Conservation (phyloP, 2,797 vertebrate species). For the Atherinosoma microstoma region DNA sequence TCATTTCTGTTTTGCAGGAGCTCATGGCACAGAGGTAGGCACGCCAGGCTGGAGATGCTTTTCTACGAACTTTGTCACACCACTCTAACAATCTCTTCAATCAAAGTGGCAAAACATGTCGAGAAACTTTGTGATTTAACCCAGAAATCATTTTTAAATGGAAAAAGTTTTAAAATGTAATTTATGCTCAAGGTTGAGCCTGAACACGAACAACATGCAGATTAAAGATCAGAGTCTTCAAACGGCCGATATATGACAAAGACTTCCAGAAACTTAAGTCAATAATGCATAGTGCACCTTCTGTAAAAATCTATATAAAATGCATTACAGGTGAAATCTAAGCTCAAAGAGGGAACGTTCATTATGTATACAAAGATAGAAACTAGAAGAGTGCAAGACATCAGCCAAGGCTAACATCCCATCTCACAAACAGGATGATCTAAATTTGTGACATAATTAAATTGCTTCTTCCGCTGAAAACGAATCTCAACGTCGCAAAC, state of each 20-base stretch:
- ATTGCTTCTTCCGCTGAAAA: background rate
- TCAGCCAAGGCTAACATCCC: background rate
- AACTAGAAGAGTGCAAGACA: background rate
- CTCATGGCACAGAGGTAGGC: slow-evolving; percentile 13
- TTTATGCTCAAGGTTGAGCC: background rate
- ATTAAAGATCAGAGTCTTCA: no score
- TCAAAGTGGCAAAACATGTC: slow-evolving; percentile 4
- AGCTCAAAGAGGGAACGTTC: background rate
- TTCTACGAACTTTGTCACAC: slow-evolving; percentile 7
- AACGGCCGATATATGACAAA: no score
- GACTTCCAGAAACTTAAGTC: background rate
- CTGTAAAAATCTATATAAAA: background rate
- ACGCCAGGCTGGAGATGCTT: background rate
- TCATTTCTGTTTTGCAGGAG: slow-evolving; percentile 43
- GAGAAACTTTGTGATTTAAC: background rate
- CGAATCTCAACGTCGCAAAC: no score
- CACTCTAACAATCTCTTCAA: slow-evolving; percentile 18
- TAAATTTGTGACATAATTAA: background rate
- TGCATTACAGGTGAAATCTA: background rate
- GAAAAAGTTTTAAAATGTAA: background rate
- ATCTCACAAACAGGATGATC: background rate
- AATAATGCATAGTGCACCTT: background rate
- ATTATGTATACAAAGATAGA: background rate
- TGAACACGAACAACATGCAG: no score
- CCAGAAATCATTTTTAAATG: background rate